A percentile compares a stretch with the other conserved stretches of the same genome.
phyloP scores from a whole-genome alignment of 2,888 invertebrate species.

The Ennomos quercinarius region DNA sequence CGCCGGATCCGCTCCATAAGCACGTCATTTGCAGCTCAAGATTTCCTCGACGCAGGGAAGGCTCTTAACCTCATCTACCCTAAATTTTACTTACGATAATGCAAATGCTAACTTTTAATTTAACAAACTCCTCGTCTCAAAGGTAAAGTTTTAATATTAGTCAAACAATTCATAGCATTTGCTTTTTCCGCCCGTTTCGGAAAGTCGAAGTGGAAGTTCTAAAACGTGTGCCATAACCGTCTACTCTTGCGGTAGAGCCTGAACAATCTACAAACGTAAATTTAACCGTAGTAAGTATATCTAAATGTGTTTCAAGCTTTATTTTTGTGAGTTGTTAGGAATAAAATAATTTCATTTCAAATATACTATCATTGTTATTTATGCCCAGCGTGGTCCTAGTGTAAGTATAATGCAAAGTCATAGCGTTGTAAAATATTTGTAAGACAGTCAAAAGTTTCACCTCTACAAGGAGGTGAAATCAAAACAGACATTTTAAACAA shows the following conservation, averaged over 20 bases:
- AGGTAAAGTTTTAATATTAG: conserved; percentile 65
- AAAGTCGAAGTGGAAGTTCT: conserved; percentile 53
- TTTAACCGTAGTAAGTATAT: conserved; percentile 7
- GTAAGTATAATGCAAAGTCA: no score
- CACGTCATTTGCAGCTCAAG: conserved; percentile 73
- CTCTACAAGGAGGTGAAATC: no score
- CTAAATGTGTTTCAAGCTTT: conserved; percentile 46
- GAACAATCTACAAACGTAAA: neutral
- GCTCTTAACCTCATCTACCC: conserved; percentile 57
- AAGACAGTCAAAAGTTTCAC: no score
- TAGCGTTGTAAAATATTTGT: no score
- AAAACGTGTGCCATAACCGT: conserved; percentile 58
- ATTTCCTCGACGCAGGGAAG: conserved; percentile 54
- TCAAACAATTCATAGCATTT: conserved; percentile 63
- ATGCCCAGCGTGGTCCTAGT: no score
- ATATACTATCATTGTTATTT: no score
- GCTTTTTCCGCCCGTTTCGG: conserved; percentile 54
- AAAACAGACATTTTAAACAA: conserved; percentile 24
- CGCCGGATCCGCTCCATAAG: conserved; percentile 70
- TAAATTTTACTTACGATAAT: conserved; percentile 59
- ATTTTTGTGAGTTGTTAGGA: conserved; percentile 56
- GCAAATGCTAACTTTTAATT: conserved; percentile 62
- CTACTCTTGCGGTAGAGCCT: conserved; percentile 48
- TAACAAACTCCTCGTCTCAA: conserved; percentile 55
- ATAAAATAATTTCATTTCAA: conserved; percentile 37